Base-by-base conservation (phyloP, 2,113 vertebrate genomes). In the Bubo blakistoni region DNA sequence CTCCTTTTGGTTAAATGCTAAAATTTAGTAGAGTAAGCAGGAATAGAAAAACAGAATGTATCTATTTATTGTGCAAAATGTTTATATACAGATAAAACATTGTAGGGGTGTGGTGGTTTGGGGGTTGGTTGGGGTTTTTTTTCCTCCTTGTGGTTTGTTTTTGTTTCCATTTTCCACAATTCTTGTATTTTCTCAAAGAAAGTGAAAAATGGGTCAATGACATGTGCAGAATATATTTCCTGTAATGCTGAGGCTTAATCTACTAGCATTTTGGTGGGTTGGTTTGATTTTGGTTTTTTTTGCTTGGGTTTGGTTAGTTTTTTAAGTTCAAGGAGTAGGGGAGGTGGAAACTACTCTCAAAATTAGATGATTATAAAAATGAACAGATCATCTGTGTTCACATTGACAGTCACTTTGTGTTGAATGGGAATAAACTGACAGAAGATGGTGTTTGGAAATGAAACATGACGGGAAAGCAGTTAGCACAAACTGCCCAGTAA, bases 401-500 rank as follows among this genome's bases (percentile, higher is more conserved):
- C n/a, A 2, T 38, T 94, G 95, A 92, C 95, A 96, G 90, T 97
- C 81, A 22, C 91, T 97, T 97, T 83, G 86, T 51, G 74, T 97
- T 97, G 96, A 96, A 95, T 97, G 93, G 86, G 93, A 96, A 90
- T 94, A 94, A 97, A 95, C 47, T 92, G 86, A 92, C 93, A 96
- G 92, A 96, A 94, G 93, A 80, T 92, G 96, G 91, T 94, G 90
- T 98, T 96, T 98, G 94, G 95, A 96, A 96, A 94, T 97, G 97
- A 97, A 98, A 97, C 93, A 89, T 80, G 95, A 92, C 1, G 5
- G 96, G 95, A 97, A 97, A 81, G 94, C 94, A 94, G 97, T 93
- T 97, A 96, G 91, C 88, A 83, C 94, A 95, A 97, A 97, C 97
- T 97, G 93, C 87, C 92, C 97, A 92, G 55, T 97, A 96, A 97